Evolutionary conservation across 2,113 vertebrate genomes (phyloP).

Genomic region (Cavia porcellus): DNA sequence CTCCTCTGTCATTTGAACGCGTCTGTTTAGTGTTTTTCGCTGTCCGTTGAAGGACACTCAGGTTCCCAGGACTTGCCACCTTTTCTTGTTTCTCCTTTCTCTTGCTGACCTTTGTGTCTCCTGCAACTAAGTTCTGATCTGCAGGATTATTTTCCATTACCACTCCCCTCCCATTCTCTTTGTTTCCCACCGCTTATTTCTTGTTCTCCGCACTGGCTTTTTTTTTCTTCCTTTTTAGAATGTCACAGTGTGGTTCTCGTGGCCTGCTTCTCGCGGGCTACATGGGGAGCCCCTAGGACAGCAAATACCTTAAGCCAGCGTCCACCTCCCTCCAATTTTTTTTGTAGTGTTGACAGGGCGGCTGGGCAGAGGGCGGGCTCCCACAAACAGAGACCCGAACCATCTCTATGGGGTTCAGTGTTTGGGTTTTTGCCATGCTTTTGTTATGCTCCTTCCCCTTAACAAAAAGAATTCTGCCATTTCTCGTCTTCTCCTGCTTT

Average conservation of each 20-base stretch:
- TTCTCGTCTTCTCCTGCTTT: neutral
- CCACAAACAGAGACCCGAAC: neutral
- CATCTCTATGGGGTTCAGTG: neutral
- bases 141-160: neutral
- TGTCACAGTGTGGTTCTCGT: neutral
- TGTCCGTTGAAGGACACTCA: neutral
- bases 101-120: neutral
- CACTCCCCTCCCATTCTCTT: constrained; percentile 3
- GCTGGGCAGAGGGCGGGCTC: neutral
- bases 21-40: neutral
- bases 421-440: neutral
- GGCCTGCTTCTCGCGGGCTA: neutral
- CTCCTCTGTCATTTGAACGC: neutral
- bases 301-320: neutral
- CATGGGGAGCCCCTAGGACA: neutral
- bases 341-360: constrained; percentile 31
- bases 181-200: constrained; percentile 53
- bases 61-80: neutral
- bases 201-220: neutral
- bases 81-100: constrained; percentile 31
- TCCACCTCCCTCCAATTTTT: neutral
- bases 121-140: constrained; percentile 33
- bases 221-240: neutral
- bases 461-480: neutral
- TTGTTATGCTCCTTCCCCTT: neutral